These are phyloP conservation scores for Brachyalestes nurse DNA, from an alignment of 2,797 vertebrate genomes.

Conservation along the genomic window DNA sequence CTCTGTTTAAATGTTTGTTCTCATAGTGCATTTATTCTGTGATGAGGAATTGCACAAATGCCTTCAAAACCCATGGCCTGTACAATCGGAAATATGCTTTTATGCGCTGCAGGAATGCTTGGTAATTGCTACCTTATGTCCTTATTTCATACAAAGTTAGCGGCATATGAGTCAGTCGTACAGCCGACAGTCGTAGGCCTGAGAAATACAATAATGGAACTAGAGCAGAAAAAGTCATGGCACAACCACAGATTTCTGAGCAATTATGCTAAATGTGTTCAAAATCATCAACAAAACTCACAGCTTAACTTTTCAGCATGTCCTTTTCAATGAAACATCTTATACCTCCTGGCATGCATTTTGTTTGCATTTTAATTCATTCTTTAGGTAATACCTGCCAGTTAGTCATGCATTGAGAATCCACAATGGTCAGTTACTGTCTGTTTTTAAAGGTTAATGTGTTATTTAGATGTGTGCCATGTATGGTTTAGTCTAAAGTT, in stretches of 20 bases:
- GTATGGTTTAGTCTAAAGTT: constrained; percentile 5
- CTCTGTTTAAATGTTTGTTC: constrained; percentile 19
- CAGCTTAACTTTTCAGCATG: background rate
- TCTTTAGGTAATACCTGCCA: background rate
- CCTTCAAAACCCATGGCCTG: constrained; percentile 14
- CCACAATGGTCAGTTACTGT: background rate
- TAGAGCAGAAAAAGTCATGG: constrained; percentile 24
- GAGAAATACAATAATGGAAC: constrained; percentile 13
- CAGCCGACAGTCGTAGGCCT: constrained; percentile 13
- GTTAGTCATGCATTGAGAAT: background rate
- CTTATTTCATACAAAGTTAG: constrained; percentile 39
- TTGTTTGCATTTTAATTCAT: background rate
- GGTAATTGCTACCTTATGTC: constrained; percentile 76
- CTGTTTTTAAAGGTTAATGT: background rate
- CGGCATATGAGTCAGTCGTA: constrained; percentile 22
- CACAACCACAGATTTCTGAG: constrained; percentile 19
- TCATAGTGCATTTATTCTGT: constrained; percentile 28
- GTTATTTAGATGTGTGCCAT: constrained; percentile 9
- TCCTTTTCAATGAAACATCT: background rate
- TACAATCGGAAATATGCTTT: constrained; percentile 62
- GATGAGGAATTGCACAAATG: constrained; percentile 7
- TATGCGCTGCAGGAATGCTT: constrained; percentile 67
- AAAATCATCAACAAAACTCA: background rate
- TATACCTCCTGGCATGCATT: background rate
- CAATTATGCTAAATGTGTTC: constrained; percentile 1